Base-by-base conservation (phyloP, 2,888 invertebrate species). In the Neoitamus cyanurus region DNA sequence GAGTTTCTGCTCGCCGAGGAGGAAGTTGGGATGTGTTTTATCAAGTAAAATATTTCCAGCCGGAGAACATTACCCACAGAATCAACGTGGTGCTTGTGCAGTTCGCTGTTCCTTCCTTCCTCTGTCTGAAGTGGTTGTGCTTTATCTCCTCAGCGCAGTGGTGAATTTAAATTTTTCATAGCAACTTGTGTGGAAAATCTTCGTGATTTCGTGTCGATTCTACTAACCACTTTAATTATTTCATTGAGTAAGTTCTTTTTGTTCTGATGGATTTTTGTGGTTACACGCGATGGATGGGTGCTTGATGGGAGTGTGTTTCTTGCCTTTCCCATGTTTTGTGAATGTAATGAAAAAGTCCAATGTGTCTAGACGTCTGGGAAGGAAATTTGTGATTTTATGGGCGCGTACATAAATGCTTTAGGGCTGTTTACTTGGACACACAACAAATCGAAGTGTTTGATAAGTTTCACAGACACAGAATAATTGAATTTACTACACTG, bases 31-130 rank as follows among this genome's bases (percentile, higher is more conserved):
- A 31, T 73, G 15, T 37, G 13, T 73, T 73, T 31, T n/a, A 37
- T 36, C 34, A 36, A 73, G 37, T 73, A 34, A 34, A 34, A 58
- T 7, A 36, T 30, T 77, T 77, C 77, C 77, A 77, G 77, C 36
- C 28, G 42, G 30, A 46, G 77, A 77, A 77, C 37, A 11, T n/a
- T 73, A n/a, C 15, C 46, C 77, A 77, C 77, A 46, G 37, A 77
- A 77, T 46, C 42, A 77, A 77, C 77, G 77, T 77, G 77, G 77
- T 77, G 77, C 77, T 77, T 46, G 77, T 42, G 77, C 77, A 77
- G 42, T 77, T 46, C 25, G 46, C 46, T 77, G 42, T 77, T 77
- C 77, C 77, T 77, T 46, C 34, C 42, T 42, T 46, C 58, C 58
- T 58, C 58, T 58, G 58, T 58, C 58, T 58, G 77, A 77, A 77